Percentiles rank a stretch among this genome's conserved stretches.
Conservation (phyloP, 2,888 invertebrate genomes). For the Euspilapteryx auroguttella region DNA sequence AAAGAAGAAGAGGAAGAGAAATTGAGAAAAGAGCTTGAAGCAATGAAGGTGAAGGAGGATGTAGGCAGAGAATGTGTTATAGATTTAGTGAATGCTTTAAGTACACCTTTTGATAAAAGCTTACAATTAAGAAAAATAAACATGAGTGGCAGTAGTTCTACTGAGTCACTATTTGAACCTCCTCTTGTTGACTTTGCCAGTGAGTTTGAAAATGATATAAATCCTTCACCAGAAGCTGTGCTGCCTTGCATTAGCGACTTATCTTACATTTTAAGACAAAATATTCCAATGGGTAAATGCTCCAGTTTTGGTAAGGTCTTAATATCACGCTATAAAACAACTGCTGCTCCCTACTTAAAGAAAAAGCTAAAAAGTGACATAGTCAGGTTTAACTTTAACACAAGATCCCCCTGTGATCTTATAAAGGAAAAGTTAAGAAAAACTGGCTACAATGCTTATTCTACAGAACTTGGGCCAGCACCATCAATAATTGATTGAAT, state of each 20-base stretch:
- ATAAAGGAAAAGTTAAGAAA: slow-evolving; percentile 22
- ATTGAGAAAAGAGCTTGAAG: slow-evolving; percentile 15
- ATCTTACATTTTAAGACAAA: slow-evolving; percentile 25
- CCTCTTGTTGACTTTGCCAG: slow-evolving; percentile 15
- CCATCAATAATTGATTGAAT: too few relatives aligned
- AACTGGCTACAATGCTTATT: too few relatives aligned
- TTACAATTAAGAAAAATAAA: too few relatives aligned
- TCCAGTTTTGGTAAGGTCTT: slow-evolving; percentile 38
- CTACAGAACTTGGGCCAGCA: too few relatives aligned
- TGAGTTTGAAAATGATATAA: slow-evolving; percentile 7
- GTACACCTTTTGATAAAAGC: too few relatives aligned
- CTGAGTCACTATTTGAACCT: slow-evolving; percentile 23
- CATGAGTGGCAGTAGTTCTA: slow-evolving; percentile 24
- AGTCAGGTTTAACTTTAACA: slow-evolving; percentile 26
- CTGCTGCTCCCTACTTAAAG: slow-evolving; percentile 28
- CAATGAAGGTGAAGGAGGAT: slow-evolving; percentile 19
- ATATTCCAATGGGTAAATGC: slow-evolving; percentile 20
- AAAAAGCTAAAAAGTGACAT: slow-evolving; percentile 16
- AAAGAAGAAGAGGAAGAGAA: slow-evolving; percentile 21
- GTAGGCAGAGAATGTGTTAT: slow-evolving; percentile 20
- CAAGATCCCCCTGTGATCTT: slow-evolving; percentile 35
- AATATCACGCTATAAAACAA: slow-evolving; percentile 19
- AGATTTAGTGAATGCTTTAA: slow-evolving; percentile 30
- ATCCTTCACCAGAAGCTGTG: slow-evolving; percentile 12
- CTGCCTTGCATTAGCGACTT: slow-evolving; percentile 28